A percentile compares a stretch with the other conserved stretches of the same genome.
phyloP scores from a whole-genome alignment of 2,113 vertebrate genomes.

The Antechinus stuartii region DNA sequence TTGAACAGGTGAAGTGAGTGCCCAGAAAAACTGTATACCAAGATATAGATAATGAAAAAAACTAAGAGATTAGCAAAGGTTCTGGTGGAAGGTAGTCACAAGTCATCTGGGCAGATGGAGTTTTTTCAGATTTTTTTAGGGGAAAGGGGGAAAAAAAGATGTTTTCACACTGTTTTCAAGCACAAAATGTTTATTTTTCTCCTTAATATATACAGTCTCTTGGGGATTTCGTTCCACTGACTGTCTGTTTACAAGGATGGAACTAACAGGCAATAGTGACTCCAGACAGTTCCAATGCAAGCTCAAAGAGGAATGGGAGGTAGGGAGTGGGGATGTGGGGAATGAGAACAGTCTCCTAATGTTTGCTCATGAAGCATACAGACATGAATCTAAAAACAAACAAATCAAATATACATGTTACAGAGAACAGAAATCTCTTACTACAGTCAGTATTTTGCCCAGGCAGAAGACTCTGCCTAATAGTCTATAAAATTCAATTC shows the following conservation, averaged over 20 bases:
- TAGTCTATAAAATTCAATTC: slow-evolving; percentile 92
- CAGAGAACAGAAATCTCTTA: slow-evolving; percentile 95
- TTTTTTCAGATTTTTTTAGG: background rate
- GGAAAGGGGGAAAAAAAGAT: slow-evolving; percentile 52
- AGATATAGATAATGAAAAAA: background rate
- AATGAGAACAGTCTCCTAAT: slow-evolving; percentile 79
- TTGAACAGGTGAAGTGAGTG: background rate
- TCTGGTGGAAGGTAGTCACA: background rate
- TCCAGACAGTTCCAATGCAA: slow-evolving; percentile 85
- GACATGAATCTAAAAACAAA: slow-evolving; percentile 84
- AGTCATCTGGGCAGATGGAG: background rate
- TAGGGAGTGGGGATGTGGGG: background rate
- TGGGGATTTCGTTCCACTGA: slow-evolving; percentile 88
- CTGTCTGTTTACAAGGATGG: slow-evolving; percentile 85
- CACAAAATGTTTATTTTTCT: slow-evolving; percentile 98
- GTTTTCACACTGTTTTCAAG: slow-evolving; percentile 87
- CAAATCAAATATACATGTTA: slow-evolving; percentile 85
- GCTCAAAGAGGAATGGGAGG: slow-evolving; percentile 65
- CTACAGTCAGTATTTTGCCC: slow-evolving; percentile 86
- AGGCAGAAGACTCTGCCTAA: slow-evolving; percentile 91
- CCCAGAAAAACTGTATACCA: background rate
- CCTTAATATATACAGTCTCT: slow-evolving; percentile 90
- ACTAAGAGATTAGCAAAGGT: background rate
- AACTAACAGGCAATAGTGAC: slow-evolving; percentile 87
- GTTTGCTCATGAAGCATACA: slow-evolving; percentile 85